These are phyloP conservation scores for Stomorhina lunata DNA, from an alignment of 2,888 invertebrate genomes.

Conservation along the genomic window DNA sequence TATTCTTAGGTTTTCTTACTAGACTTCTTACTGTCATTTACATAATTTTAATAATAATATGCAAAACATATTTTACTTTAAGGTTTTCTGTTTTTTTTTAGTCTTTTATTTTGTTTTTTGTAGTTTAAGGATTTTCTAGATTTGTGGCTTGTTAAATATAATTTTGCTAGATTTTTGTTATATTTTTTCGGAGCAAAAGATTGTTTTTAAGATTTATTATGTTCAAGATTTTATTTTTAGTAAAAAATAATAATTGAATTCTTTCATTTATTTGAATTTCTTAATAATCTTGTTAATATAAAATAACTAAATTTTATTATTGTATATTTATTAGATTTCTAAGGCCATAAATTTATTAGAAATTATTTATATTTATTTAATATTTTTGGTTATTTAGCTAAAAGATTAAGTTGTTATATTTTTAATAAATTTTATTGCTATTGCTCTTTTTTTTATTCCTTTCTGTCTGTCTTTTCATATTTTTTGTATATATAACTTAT, in stretches of 20 bases:
- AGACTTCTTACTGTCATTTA: conserved; percentile 31
- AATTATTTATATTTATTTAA: neutral
- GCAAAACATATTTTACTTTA: conserved; percentile 56
- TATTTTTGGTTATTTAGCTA: conserved; percentile 39
- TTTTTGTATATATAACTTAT: neutral
- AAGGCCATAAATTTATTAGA: neutral
- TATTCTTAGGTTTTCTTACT: neutral
- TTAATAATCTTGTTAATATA: conserved; percentile 5
- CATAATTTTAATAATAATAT: conserved; percentile 64
- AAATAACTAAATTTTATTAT: conserved; percentile 25
- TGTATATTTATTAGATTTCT: neutral
- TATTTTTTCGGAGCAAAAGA: neutral
- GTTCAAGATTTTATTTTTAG: neutral
- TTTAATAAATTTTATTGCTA: conserved; percentile 32
- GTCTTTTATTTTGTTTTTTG: too few species aligned
- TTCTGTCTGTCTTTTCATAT: neutral
- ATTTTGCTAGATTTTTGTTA: neutral
- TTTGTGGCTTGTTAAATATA: neutral
- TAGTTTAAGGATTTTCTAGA: neutral
- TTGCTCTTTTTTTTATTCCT: neutral
- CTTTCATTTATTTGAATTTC: neutral
- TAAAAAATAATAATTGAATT: neutral
- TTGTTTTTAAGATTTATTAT: neutral
- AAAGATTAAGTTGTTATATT: conserved; percentile 35
- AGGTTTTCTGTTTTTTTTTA: conserved; percentile 26